Evolutionary conservation across 1,140 invertebrate species (phyloP), one percentile per base, ranked within the genome.

Genomic region (Metaphire vulgaris): DNA sequence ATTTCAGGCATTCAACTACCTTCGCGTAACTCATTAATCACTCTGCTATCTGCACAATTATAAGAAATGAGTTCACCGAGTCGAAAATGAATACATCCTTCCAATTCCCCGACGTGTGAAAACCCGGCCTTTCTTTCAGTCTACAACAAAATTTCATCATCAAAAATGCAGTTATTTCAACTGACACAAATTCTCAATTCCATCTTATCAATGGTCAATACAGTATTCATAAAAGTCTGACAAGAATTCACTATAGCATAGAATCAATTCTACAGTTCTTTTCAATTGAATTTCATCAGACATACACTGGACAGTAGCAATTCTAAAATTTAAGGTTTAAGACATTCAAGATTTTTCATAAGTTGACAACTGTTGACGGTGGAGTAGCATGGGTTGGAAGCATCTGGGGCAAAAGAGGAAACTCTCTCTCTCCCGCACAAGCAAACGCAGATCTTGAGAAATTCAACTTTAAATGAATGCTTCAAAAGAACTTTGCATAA

Each of bases 91-190:
- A 98, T 95, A 82, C 96, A 96, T 78, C 96, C 96, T 87, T 99
- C 95, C 74, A 99, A 90, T 88, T 99, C 97, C 75, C 97, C 97
- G 26, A 99, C 97, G 87, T 99, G 99, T 69, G 99, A 98, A 95
- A 96, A 99, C 64, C 97, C 97, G 88, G 97, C 98, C 80, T 95
- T 91, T 81, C 96, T 91, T 85, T 99, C 97, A 64, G 95, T 93
- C 92, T 95, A 81, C 33, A 83, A 81, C 68, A 81, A 67, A 79
- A 31, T 75, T 56, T 69, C 71, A 41, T 72, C 71, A 72, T 21
- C 29, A 2, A 1, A 21, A 0, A 21, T 16, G 32, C 30, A 31
- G 1, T n/a, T n/a, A n/a, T n/a, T n/a, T n/a, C 2, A 66, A 66
- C n/a, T 66, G 65, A 1, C 29, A n/a, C 29, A 21, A 66, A 1